These are phyloP conservation scores for Cyrtorhinus lividipennis DNA, from an alignment of 1,140 invertebrate species.

Conservation along the genomic window DNA sequence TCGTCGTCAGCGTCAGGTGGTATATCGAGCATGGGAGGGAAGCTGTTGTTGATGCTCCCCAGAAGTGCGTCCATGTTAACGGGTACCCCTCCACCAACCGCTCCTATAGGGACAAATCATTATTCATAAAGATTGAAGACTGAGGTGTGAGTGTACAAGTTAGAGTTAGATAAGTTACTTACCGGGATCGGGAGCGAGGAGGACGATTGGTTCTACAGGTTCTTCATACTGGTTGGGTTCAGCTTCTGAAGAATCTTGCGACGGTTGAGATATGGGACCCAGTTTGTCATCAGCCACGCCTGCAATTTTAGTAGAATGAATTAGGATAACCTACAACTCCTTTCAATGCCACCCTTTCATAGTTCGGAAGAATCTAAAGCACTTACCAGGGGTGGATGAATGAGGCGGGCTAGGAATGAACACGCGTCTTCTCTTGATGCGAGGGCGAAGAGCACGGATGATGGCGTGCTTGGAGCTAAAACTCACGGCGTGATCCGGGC, in stretches of 20 bases:
- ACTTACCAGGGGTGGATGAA: constrained; percentile 36
- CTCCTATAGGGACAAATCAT: constrained; percentile 23
- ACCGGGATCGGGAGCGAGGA: constrained; percentile 27
- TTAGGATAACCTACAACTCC: too few species aligned
- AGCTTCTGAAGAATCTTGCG: constrained; percentile 31
- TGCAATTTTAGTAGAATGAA: constrained; percentile 25
- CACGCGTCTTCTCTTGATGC: constrained; percentile 54
- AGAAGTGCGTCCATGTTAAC: constrained; percentile 39
- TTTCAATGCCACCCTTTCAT: too few species aligned
- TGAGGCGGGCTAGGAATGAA: constrained; percentile 68
- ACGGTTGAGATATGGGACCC: constrained; percentile 26
- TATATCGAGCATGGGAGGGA: constrained; percentile 66
- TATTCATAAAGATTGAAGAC: not conserved
- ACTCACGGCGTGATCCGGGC: constrained; percentile 63
- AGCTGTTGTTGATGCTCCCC: constrained; percentile 35
- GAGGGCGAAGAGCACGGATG: constrained; percentile 63
- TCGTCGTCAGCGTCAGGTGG: constrained; percentile 88
- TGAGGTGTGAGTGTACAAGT: not conserved
- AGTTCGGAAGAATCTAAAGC: constrained; percentile 3
- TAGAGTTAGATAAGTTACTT: not conserved
- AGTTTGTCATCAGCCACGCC: constrained; percentile 32
- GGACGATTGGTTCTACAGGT: constrained; percentile 37
- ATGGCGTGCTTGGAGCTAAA: constrained; percentile 84
- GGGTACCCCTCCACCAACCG: constrained; percentile 24
- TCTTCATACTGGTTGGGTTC: constrained; percentile 36